Percentiles rank a stretch among this genome's conserved stretches.
These are phyloP conservation scores for Acropora tenuis DNA, from an alignment of 64 coral and sea anemone species.

Conservation along the genomic window DNA sequence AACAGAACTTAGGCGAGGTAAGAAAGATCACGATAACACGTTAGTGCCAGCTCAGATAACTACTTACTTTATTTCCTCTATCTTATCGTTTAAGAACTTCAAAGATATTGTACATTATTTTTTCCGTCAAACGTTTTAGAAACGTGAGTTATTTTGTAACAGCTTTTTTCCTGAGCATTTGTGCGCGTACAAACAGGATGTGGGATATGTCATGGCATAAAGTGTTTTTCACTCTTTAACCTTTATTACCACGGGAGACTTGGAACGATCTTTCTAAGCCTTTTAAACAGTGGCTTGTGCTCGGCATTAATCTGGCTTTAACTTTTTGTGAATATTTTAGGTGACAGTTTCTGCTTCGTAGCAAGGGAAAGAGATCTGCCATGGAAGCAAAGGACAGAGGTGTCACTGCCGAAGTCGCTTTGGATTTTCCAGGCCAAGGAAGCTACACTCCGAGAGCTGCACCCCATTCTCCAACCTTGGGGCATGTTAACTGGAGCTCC, in stretches of 20 bases:
- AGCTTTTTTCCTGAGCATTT: no score
- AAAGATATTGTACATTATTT: not conserved
- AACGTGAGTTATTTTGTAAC: no score
- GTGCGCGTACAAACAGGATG: no score
- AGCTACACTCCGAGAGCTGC: not conserved
- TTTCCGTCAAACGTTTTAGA: not conserved
- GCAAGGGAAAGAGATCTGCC: not conserved
- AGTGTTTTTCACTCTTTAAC: no score
- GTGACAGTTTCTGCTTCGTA: not conserved
- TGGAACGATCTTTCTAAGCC: no score
- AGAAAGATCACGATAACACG: not conserved
- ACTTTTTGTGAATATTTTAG: not conserved
- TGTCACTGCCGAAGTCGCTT: not conserved
- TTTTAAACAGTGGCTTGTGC: no score
- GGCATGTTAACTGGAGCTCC: not conserved
- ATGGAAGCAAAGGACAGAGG: slow-evolving; percentile 5
- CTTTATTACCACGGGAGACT: no score
- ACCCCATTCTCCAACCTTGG: not conserved
- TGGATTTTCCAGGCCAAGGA: not conserved
- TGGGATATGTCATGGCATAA: no score
- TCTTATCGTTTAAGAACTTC: not conserved
- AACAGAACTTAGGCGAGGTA: not conserved
- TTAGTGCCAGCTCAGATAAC: no score
- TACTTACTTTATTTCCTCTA: not conserved
- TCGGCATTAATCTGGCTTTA: not conserved